Conservation (phyloP, 1,140 invertebrate genomes). For the Eufriesea mexicana region DNA sequence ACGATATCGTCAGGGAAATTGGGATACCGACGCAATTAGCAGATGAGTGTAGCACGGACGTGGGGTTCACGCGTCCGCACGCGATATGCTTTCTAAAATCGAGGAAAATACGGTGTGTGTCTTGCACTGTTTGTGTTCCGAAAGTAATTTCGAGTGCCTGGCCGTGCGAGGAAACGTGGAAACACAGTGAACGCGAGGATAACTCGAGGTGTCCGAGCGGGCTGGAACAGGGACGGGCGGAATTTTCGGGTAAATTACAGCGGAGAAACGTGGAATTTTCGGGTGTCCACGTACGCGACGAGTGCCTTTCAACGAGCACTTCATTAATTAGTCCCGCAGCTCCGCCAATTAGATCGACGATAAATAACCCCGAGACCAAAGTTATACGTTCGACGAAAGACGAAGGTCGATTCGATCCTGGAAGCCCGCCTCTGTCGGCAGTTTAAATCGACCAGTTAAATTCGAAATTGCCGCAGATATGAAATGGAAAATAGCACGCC, state of each 20-base stretch:
- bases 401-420: not conserved
- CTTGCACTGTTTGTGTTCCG: constrained; percentile 8
- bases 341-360: too few species aligned
- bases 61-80: not conserved
- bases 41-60: not conserved
- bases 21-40: not conserved
- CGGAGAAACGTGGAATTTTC: not conserved
- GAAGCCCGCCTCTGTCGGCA: too few species aligned
- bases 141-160: not conserved
- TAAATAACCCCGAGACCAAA: not conserved
- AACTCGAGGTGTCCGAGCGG: not conserved
- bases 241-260: constrained; percentile 20
- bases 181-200: not conserved
- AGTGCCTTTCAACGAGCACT: too few species aligned
- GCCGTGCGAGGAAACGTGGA: not conserved
- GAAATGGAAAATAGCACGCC: not conserved
- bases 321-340: constrained; percentile 3
- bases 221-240: not conserved
- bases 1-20: not conserved
- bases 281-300: not conserved
- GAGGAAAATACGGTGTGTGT: constrained; percentile 17
- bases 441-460: not conserved
- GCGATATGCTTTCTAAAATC: constrained; percentile 15
- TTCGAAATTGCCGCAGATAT: not conserved
- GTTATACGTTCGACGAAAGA: not conserved